Percentiles rank a stretch among this genome's conserved stretches.
phyloP scores from a whole-genome alignment of 2,113 vertebrate genomes.

The Mus pahari region DNA sequence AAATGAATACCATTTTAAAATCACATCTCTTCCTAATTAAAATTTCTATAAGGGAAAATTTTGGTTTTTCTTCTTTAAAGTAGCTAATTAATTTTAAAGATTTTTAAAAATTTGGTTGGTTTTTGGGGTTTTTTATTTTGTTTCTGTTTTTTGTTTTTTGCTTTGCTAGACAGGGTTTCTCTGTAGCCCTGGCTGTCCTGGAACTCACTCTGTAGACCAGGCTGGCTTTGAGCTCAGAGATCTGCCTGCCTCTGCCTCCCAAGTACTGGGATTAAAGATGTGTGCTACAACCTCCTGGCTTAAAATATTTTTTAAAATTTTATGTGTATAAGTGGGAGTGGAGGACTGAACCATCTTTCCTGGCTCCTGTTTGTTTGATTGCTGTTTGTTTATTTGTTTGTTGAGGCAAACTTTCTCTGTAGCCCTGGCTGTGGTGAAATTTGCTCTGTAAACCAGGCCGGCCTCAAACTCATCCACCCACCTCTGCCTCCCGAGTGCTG shows the following conservation, averaged over 20 bases:
- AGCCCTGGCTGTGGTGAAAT: not conserved
- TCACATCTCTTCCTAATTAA: not conserved
- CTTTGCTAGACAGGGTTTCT: not conserved
- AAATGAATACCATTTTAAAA: slow-evolving; percentile 37
- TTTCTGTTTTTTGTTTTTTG: not conserved
- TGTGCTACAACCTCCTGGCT: not conserved
- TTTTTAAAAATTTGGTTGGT: not conserved
- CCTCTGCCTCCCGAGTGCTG: not conserved
- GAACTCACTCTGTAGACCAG: not conserved
- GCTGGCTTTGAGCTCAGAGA: not conserved
- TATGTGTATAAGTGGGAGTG: not conserved
- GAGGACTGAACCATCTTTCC: not conserved
- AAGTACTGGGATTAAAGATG: not conserved
- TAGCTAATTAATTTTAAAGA: not conserved
- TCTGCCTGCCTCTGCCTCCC: not conserved
- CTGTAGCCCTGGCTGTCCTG: not conserved
- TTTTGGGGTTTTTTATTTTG: not conserved
- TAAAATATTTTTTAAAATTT: not conserved
- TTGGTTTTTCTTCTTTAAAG: slow-evolving; percentile 2
- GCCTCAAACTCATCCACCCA: not conserved
- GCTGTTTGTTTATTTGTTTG: not conserved
- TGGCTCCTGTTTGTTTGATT: not conserved
- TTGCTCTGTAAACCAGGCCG: not conserved
- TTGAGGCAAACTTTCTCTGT: not conserved
- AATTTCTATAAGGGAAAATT: not conserved